Percentiles rank a stretch among this genome's conserved stretches.
These are phyloP conservation scores for Trichonephila clavata DNA, from an alignment of 1,140 invertebrate genomes.

Conservation along the genomic window DNA sequence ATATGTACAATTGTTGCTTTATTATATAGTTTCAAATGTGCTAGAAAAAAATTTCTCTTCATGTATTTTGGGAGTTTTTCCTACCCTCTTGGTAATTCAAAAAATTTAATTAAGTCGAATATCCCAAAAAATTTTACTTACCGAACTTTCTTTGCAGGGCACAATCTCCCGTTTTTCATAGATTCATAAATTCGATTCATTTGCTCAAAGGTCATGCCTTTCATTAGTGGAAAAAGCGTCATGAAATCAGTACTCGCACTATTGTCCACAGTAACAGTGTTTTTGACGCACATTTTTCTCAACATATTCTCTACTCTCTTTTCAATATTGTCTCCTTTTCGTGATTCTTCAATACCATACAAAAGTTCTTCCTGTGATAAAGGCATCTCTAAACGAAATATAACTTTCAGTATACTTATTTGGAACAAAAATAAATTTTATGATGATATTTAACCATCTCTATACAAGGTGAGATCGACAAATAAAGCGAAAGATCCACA, in stretches of 20 bases:
- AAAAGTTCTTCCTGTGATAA: neutral
- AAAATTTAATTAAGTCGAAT: too few relatives aligned
- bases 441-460: too few relatives aligned
- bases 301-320: constrained; percentile 34
- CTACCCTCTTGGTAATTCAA: too few relatives aligned
- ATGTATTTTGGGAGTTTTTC: too few relatives aligned
- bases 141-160: constrained; percentile 48
- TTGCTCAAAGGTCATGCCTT: neutral
- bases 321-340: neutral
- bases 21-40: too few relatives aligned
- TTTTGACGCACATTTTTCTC: constrained; percentile 48
- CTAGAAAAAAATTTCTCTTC: too few relatives aligned
- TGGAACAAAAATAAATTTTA: too few relatives aligned
- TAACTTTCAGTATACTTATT: too few relatives aligned
- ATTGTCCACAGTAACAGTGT: neutral
- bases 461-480: too few relatives aligned
- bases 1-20: too few relatives aligned
- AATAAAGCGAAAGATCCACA: too few relatives aligned
- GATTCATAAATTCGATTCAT: constrained; percentile 1
- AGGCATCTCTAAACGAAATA: neutral
- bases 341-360: constrained; percentile 34
- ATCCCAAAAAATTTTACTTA: constrained; percentile 1
- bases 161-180: constrained; percentile 44
- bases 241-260: constrained; percentile 48
- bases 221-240: neutral